phyloP scores from a whole-genome alignment of 2,888 invertebrate genomes.

The Nephrotoma appendiculata region DNA sequence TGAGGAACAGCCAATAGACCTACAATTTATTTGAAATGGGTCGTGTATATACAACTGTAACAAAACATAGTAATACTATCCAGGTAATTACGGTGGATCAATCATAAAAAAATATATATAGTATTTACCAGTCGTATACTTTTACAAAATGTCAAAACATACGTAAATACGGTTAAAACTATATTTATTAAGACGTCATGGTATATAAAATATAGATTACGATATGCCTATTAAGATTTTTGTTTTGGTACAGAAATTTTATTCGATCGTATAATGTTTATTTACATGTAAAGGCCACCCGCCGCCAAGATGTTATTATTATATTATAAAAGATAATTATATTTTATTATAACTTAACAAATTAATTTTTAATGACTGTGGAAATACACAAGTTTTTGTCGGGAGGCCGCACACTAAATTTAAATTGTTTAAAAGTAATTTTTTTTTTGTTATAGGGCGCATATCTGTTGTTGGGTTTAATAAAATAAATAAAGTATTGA shows the following conservation, averaged over 20 bases:
- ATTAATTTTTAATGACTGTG: too few species aligned
- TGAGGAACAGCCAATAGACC: neutral
- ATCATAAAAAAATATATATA: neutral
- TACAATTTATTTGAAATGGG: neutral
- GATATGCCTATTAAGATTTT: neutral
- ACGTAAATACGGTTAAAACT: neutral
- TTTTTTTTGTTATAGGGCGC: too few species aligned
- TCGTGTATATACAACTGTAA: neutral
- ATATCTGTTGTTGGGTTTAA: too few species aligned
- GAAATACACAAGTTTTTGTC: too few species aligned
- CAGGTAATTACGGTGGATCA: neutral
- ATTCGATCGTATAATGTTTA: too few species aligned
- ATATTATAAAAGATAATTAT: too few species aligned
- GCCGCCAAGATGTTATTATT: neutral
- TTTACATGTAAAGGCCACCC: neutral
- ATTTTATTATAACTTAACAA: too few species aligned
- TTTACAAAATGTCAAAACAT: neutral
- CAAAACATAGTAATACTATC: neutral
- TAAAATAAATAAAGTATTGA: too few species aligned
- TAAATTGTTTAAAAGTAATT: too few species aligned
- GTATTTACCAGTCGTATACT: neutral
- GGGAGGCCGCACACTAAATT: too few species aligned
- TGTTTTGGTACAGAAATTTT: neutral
- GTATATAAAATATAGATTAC: neutral
- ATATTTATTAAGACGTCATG: neutral